phyloP scores from a whole-genome alignment of 2,113 vertebrate genomes.

The Balaeniceps rex region DNA sequence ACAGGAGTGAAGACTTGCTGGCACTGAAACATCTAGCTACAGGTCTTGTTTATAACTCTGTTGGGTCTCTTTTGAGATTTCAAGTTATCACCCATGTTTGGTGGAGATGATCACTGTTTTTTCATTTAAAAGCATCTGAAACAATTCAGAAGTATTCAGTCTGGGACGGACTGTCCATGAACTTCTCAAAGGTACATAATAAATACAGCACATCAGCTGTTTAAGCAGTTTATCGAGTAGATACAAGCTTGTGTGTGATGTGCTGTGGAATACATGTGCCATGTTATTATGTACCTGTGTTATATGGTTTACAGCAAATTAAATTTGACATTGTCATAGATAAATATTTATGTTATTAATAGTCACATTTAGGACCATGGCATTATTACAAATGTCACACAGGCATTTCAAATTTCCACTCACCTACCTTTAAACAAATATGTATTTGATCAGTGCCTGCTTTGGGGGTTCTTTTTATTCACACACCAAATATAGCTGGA shows the following conservation, averaged over 20 bases:
- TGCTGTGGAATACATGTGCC: not conserved
- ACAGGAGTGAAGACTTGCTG: not conserved
- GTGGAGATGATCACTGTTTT: not conserved
- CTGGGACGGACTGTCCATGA: not conserved
- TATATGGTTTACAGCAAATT: not conserved
- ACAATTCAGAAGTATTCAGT: not conserved
- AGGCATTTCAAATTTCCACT: not conserved
- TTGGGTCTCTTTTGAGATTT: not conserved
- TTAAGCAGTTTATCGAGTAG: not conserved
- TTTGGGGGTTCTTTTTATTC: constrained; percentile 3
- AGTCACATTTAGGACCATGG: not conserved
- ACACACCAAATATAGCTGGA: not conserved
- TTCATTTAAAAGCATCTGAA: not conserved
- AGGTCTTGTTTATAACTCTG: not conserved
- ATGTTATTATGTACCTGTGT: not conserved
- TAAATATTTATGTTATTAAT: not conserved
- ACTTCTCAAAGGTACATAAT: not conserved
- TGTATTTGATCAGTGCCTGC: not conserved
- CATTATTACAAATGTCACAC: not conserved
- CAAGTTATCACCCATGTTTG: not conserved
- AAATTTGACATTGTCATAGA: not conserved
- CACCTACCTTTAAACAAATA: not conserved
- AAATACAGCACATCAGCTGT: not conserved
- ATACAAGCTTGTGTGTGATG: not conserved
- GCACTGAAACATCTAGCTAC: not conserved